Evolutionary conservation across 2,797 vertebrate genomes (phyloP), one percentile per base, ranked within the genome.

Genomic region (Chaenodraco wilsoni): DNA sequence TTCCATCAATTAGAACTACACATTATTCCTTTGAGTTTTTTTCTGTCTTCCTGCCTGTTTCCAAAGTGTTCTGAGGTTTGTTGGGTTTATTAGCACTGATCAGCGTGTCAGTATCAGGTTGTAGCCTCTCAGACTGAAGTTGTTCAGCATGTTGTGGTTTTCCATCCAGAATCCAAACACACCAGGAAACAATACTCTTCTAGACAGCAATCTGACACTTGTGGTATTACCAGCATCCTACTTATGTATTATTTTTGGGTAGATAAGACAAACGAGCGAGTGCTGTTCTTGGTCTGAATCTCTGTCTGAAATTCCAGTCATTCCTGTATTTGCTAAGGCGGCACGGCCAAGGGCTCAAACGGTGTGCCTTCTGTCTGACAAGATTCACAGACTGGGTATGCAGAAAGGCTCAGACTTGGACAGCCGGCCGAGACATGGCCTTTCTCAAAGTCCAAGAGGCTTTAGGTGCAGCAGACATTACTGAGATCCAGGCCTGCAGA

Each of bases 251-350:
- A 44, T 70, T 62, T 79, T 71, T 76, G 67, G 76, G 43, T 23
- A 16, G 52, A 56, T 49, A 76, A 81, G 61, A 65, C 15, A 58
- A 79, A 80, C 17, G 8, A 57, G 68, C 69, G 69, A 27, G 23
- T 79, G 83, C 78, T 86, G 74, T 69, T 90, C 81, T 87, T 87
- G 90, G 85, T 87, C 69, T 69, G 15, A 82, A 69, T 48, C 27
- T 80, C 76, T 62, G 82, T 85, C 85, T 85, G 78, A 85, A 79
- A 91, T 91, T 84, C 84, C 86, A 68, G 76, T 69, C 77, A 75
- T 71, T 76, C 70, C 69, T 69, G 75, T 86, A 76, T 90, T 92
- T 86, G 82, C 67, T 80, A 71, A 88, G 58, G 40, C 56, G 1
- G 67, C 69, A 69, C 33, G 2, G 61, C 78, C 70, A 64, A n/a